Evolutionary conservation across 2,888 invertebrate species (phyloP), one percentile per base, ranked within the genome.

Genomic region (Catocala nupta): DNA sequence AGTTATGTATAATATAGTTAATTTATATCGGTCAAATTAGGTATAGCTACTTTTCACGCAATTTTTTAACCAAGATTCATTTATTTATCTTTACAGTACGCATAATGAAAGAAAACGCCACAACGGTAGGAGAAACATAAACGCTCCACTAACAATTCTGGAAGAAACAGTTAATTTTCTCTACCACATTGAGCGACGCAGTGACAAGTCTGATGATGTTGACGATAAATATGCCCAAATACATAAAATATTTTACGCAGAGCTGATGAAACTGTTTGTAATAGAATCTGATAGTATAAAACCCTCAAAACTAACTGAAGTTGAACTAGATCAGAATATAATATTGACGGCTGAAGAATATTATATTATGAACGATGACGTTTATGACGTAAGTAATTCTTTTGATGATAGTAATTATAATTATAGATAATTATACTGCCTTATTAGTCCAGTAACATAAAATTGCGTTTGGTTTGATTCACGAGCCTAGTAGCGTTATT

Each of bases 371-470:
- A 94, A 95, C 0, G 87, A 88, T 50, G 91, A 94, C 64, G 84
- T 96, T 10, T 94, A 95, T 65, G 93, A 95, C 85, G 96, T 96
- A 90, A 85, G 78, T 68, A 36, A 5, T 47, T 33, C 5, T 33
- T 7, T 33, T 25, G 10, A 12, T 47, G 5, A 13, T 13, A 47
- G 16, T 16, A 16, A 16, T 25, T 25, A 25, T 3, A n/a, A n/a
- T 3, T 25, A 25, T 25, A 25, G 1, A 3, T 25, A 25, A 25
- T 25, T 25, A 25, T 25, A 25, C 25, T 25, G 25, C 25, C 25
- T 25, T 25, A 4, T 25, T 25, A 2, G 16, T 25, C 25, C 25
- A 25, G 25, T 25, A 25, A 25, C 25, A 25, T 25, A 25, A 25
- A 25, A 25, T 25, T 25, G 4, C 25, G 25, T 25, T 25, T 25